Conservation (phyloP, 2,797 vertebrate genomes). For the Mergus octosetaceus region DNA sequence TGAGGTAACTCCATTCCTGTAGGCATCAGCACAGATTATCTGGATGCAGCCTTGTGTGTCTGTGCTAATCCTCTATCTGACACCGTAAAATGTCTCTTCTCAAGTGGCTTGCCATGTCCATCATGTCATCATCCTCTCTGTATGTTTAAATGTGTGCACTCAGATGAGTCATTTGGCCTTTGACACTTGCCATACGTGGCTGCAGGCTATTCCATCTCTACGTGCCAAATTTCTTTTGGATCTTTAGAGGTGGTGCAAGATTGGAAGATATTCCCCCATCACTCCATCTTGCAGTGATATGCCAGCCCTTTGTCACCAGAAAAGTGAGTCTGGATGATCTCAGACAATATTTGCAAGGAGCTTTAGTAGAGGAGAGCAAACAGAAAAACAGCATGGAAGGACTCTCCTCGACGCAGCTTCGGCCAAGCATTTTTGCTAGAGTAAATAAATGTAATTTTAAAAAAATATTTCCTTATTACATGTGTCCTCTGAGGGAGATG, state of each 20-base stretch:
- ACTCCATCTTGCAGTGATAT: background rate
- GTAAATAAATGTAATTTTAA: background rate
- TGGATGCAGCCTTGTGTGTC: background rate
- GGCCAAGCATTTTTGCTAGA: background rate
- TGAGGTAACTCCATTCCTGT: background rate
- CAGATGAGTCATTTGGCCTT: background rate
- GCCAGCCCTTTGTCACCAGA: background rate
- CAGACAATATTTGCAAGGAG: background rate
- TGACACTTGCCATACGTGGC: no score
- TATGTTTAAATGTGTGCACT: background rate
- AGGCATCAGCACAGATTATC: background rate
- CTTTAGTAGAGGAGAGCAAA: background rate
- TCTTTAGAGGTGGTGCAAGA: background rate
- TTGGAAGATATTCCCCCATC: background rate
- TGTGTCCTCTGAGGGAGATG: background rate
- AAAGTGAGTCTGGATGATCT: background rate
- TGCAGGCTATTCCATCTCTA: background rate
- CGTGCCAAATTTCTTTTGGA: background rate
- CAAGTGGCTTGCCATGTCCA: background rate
- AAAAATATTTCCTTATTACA: background rate
- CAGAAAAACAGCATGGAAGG: background rate
- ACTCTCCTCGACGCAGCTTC: background rate
- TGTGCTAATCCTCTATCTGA: background rate
- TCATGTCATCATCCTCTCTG: background rate
- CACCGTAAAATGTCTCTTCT: background rate